Evolutionary conservation across 2,113 vertebrate species (phyloP).

Genomic region (Eurypyga helias): DNA sequence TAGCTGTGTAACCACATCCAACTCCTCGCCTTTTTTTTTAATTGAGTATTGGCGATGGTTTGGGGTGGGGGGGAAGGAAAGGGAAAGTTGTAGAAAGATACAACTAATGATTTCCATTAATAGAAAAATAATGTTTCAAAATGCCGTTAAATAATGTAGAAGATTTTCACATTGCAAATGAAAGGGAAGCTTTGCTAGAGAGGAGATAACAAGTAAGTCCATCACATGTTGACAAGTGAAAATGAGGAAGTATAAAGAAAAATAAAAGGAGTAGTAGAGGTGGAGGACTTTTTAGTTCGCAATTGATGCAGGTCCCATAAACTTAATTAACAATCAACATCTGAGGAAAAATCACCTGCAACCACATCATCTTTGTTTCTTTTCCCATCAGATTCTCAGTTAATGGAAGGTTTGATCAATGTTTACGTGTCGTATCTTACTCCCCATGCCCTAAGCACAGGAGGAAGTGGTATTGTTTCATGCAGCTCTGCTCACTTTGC

Average conservation of each 20-base stretch:
- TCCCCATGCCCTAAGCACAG: background rate
- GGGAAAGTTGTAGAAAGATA: background rate
- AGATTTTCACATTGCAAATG: conserved; percentile 61
- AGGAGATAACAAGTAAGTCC: conserved; percentile 58
- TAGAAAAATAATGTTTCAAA: conserved; percentile 46
- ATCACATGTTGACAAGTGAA: conserved; percentile 72
- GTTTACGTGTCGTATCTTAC: background rate
- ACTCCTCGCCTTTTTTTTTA: background rate
- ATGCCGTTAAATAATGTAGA: conserved; percentile 16
- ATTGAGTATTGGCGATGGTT: background rate
- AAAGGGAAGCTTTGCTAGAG: conserved; percentile 25
- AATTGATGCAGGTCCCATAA: conserved; percentile 43
- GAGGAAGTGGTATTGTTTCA: background rate
- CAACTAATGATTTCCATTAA: conserved; percentile 16
- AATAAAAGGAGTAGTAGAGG: conserved; percentile 55
- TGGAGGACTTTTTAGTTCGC: conserved; percentile 57
- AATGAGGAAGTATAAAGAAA: conserved; percentile 66
- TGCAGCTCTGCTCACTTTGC: background rate
- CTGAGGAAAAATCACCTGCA: conserved; percentile 37
- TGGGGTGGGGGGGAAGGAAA: background rate
- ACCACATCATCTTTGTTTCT: background rate
- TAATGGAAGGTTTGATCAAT: background rate
- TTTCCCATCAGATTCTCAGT: conserved; percentile 11
- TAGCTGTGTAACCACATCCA: background rate
- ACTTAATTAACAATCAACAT: conserved; percentile 67